These are phyloP conservation scores for Morbakka virulenta DNA, from an alignment of 30 jellyfish, hydroid and myxozoan genomes.

Conservation along the genomic window DNA sequence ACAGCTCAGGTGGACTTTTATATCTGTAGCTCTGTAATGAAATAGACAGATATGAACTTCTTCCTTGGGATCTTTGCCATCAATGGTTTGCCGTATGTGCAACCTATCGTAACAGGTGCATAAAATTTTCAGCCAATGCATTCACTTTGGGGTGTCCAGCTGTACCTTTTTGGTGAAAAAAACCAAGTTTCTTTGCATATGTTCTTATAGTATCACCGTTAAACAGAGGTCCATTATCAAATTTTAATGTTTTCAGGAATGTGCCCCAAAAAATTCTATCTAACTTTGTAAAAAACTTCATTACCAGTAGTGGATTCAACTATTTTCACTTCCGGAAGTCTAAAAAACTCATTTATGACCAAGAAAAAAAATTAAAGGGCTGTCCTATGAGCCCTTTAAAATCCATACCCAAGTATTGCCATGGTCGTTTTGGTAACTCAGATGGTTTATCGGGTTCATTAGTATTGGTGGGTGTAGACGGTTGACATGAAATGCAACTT, in stretches of 20 bases:
- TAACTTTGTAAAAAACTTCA: no score
- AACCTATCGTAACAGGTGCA: neutral
- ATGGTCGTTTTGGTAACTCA: no score
- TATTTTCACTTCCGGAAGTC: conserved; percentile 14
- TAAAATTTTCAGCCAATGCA: conserved; percentile 31
- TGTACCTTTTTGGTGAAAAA: neutral
- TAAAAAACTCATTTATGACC: conserved; percentile 7
- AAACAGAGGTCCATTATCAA: no score
- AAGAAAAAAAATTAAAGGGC: neutral
- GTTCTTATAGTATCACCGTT: conserved; percentile 32
- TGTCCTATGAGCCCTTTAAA: conserved; percentile 10
- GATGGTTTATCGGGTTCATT: no score
- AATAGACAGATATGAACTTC: no score
- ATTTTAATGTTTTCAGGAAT: conserved; percentile 16
- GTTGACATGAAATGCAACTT: no score
- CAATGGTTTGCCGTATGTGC: conserved; percentile 31
- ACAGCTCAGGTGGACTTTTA: no score
- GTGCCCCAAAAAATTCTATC: neutral
- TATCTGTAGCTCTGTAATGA: no score
- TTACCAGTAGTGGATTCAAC: conserved; percentile 9
- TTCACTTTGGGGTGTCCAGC: conserved; percentile 16
- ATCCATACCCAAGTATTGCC: conserved; percentile 22
- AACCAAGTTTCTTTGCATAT: no score
- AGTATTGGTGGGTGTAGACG: no score
- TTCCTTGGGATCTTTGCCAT: no score